phyloP scores from a whole-genome alignment of 2,888 invertebrate species.

The Anarsia innoxiella region DNA sequence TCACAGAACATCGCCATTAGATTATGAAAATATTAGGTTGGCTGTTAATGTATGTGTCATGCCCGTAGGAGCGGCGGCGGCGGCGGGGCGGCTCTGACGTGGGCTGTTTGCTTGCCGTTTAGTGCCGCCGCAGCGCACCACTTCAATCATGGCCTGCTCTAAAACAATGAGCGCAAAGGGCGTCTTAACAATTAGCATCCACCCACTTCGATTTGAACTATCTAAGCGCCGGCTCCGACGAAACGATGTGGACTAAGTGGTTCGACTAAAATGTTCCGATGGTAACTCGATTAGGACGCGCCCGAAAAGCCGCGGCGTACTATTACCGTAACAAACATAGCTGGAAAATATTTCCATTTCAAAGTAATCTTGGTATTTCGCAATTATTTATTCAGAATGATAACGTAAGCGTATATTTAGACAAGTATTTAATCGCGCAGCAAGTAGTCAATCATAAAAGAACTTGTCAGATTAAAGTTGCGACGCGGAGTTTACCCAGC shows the following conservation, averaged over 20 bases:
- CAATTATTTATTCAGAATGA: slow-evolving; percentile 46
- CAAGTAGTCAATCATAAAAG: slow-evolving; percentile 60
- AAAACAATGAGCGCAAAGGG: slow-evolving; percentile 73
- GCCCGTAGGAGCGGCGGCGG: slow-evolving; percentile 38
- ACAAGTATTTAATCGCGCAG: slow-evolving; percentile 48
- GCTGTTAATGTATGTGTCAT: slow-evolving; percentile 74
- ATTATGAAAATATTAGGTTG: slow-evolving; percentile 75
- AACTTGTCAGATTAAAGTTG: slow-evolving; percentile 61
- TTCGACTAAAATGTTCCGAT: slow-evolving; percentile 46
- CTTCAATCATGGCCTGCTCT: slow-evolving; percentile 73
- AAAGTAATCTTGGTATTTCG: slow-evolving; percentile 43
- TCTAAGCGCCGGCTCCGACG: slow-evolving; percentile 56
- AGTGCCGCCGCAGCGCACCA: slow-evolving; percentile 59
- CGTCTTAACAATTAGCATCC: slow-evolving; percentile 69
- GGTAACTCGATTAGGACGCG: slow-evolving; percentile 44
- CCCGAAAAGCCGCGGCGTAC: slow-evolving; percentile 29
- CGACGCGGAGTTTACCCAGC: slow-evolving; percentile 55
- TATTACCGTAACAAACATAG: slow-evolving; percentile 37
- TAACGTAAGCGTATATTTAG: slow-evolving; percentile 47
- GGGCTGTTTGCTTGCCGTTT: slow-evolving; percentile 61
- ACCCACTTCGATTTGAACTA: slow-evolving; percentile 62
- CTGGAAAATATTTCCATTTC: slow-evolving; percentile 41
- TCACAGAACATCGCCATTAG: slow-evolving; percentile 75
- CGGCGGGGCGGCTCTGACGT: slow-evolving; percentile 36
- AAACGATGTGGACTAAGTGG: slow-evolving; percentile 51